Evolutionary conservation across 2,113 vertebrate genomes (phyloP), one percentile per base, ranked within the genome.

Genomic region (Apeltes quadracus): DNA sequence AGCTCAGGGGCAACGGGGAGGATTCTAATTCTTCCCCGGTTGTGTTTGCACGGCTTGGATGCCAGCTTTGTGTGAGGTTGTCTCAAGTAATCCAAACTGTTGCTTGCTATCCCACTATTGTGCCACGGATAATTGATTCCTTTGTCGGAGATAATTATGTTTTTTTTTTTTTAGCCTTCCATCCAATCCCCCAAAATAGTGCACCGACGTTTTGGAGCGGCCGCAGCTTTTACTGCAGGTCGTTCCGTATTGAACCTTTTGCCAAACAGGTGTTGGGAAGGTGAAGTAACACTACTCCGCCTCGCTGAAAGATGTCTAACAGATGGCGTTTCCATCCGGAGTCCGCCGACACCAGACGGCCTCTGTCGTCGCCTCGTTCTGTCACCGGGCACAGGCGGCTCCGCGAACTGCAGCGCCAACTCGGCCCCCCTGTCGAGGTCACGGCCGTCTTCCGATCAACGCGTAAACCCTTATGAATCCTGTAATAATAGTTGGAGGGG

Each of bases 401-500:
- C 73, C 84, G 87, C 89, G 88, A 88, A 83, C 82, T 72, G 71
- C 82, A 81, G 80, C 71, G 32, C 55, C 71, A 82, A 79, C 88
- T 88, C 78, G 82, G 79, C 83, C 79, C 69, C 69, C 75, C 29
- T 62, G 69, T 83, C 75, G 87, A 84, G 78, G 87, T 89, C 89
- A 90, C 23, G 67, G 78, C 77, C 83, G 57, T 56, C 76, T 61
- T 71, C 56, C 79, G 86, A 90, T 92, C 84, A 85, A 71, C 83
- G 69, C 81, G 76, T 75, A 87, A 92, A 89, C 71, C 91, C 85
- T 83, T 88, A 89, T 90, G 88, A 93, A 90, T 88, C 85, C 88
- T 85, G 84, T 75, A 87, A 88, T 87, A 84, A 88, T 83, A 89
- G 78, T 76, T 74, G 84, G 2, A 29, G 57, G 76, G 48, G 4